phyloP scores from a whole-genome alignment of 2,113 vertebrate species.

The Antechinus flavipes region DNA sequence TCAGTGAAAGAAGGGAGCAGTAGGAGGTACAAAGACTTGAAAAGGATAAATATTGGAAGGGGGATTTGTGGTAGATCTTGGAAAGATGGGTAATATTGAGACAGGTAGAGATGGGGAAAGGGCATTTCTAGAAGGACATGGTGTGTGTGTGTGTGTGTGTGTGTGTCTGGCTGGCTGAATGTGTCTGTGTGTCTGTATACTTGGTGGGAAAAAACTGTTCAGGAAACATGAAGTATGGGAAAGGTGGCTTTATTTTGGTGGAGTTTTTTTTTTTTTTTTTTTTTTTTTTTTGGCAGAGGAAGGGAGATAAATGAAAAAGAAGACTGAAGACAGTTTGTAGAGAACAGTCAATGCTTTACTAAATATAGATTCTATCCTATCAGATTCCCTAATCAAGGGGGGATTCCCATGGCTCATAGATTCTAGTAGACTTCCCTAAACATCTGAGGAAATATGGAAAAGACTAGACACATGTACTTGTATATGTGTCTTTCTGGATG shows the following conservation, averaged over 20 bases:
- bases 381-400: background rate
- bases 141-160: too few relatives aligned
- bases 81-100: background rate
- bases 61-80: background rate
- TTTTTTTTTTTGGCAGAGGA: background rate
- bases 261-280: too few relatives aligned
- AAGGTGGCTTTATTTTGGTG: background rate
- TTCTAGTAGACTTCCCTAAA: background rate
- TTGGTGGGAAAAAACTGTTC: background rate
- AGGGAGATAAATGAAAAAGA: background rate
- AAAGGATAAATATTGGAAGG: background rate
- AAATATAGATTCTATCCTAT: background rate
- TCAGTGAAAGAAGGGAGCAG: background rate
- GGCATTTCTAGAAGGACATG: background rate
- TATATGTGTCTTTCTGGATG: background rate
- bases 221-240: background rate
- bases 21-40: background rate
- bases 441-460: background rate
- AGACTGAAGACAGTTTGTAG: background rate
- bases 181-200: too few relatives aligned
- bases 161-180: too few relatives aligned
- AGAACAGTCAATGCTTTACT: background rate
- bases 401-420: background rate
- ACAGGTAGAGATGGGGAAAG: background rate
- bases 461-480: background rate